Evolutionary conservation across 2,113 vertebrate species (phyloP), one percentile per base, ranked within the genome.

Genomic region (Megalops atlanticus): DNA sequence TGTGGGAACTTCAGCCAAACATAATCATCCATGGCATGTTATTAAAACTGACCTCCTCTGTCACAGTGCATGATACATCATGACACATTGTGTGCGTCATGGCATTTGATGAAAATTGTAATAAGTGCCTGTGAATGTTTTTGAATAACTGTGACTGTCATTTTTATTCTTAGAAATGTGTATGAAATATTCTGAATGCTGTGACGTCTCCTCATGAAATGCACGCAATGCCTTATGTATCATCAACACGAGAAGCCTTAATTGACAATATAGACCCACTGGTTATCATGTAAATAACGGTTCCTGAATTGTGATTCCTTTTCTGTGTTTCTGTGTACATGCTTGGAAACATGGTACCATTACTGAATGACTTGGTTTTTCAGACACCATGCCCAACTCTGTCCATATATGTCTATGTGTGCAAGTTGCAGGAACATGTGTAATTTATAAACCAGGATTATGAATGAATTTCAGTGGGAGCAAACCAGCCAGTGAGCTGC

Each of bases 381-480:
- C 58, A 64, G 58, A 64, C n/a, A 3, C n/a, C 0, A 24, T 15
- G 7, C 38, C 8, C 41, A 27, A 4, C 40, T 24, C 11, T 40
- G 74, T 31, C 7, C n/a, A n/a, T n/a, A n/a, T 35, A 3, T 35
- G 43, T 69, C 38, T 79, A 4, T 68, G n/a, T 27, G 38, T 15
- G 39, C 35, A 36, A 18, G 2, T 52, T 38, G 11, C 33, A 15
- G 64, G 69, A 54, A 64, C n/a, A 45, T 52, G 27, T 52, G 31
- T 82, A 8, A 82, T 82, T 76, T 54, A 78, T 71, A 78, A 71
- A 27, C 71, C 33, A 43, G 36, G 21, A 33, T 43, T 38, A 74
- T 78, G 77, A 79, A 83, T 79, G 76, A 58, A 81, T 36, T 54
- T 39, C 31, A n/a, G 70, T 18, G 18, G 31, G 31, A 52, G 71